Base-by-base conservation (phyloP, 2,888 invertebrate genomes). In the Lordiphosa andalusiaca region DNA sequence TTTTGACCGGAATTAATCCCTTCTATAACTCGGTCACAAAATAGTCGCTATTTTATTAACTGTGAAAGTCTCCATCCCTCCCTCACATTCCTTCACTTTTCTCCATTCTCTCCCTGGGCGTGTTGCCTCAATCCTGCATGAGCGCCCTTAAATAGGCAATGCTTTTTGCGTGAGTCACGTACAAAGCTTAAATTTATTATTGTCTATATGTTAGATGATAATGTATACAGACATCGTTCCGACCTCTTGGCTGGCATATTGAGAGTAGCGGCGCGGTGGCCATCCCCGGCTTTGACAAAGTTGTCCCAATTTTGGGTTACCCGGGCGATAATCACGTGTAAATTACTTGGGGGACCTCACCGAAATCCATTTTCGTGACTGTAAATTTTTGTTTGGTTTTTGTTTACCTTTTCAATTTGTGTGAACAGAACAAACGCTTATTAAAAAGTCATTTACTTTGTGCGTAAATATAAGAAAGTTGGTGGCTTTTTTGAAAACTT, bases 131-230 rank as follows among this genome's bases (percentile, higher is more conserved):
- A 73, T 60, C 73, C 73, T 73, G 67, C 64, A 73, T 53, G 67
- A 46, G 59, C 62, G 67, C 67, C 57, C 37, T 61, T 58, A 70
- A 77, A 62, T 61, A 58, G 71, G 61, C 76, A 71, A 72, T 54
- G 73, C 40, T 60, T 72, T 72, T 60, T 53, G 41, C 56, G 48
- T 52, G 71, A 5, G 60, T 49, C 78, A 78, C 74, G 78, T 78
- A 71, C 74, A 47, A 44, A 44, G 65, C 68, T 67, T 74, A 78
- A 74, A 74, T 74, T 71, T 74, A 73, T 74, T 74, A 78, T 77
- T 61, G 65, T 69, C 71, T 58, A 23, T 51, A 12, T 4, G 6
- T 38, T 7, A 55, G 36, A 69, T 72, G 63, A 36, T 63, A 71
- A 71, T 74, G 53, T 40, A 47, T 47, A 44, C 42, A 39, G 51